A percentile compares a stretch with the other conserved stretches of the same genome.
phyloP scores from a whole-genome alignment of 1,140 invertebrate species.

The Plutomurus gul region DNA sequence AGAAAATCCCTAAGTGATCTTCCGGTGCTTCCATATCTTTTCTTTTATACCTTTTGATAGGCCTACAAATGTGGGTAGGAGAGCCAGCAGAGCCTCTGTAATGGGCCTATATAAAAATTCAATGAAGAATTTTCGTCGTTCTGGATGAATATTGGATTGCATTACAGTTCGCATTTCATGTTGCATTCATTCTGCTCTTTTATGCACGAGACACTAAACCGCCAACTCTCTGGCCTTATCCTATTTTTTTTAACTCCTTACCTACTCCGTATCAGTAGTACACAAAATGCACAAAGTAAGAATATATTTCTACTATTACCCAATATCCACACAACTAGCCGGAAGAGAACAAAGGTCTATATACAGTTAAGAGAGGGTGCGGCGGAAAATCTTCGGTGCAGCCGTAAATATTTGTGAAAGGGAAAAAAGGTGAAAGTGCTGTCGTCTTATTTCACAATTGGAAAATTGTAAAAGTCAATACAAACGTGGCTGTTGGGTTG shows the following conservation, averaged over 20 bases:
- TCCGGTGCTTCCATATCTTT: background rate
- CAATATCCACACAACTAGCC: no score
- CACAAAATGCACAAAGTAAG: no score
- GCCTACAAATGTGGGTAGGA: conserved; percentile 1
- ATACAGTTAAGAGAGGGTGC: no score
- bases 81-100: background rate
- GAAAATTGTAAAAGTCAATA: no score
- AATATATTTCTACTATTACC: no score
- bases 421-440: no score
- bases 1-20: conserved; percentile 14
- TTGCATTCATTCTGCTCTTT: conserved; percentile 4
- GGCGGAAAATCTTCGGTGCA: no score
- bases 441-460: no score
- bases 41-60: conserved; percentile 5
- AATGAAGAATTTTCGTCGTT: conserved; percentile 24
- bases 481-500: no score
- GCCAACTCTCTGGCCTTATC: background rate
- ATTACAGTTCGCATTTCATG: conserved; percentile 16
- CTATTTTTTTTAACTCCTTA: background rate
- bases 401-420: no score
- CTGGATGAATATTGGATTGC: conserved; percentile 20
- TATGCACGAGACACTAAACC: background rate
- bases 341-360: no score
- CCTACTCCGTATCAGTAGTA: no score
- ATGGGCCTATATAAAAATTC: conserved; percentile 21